Base-by-base conservation (phyloP, 1,140 invertebrate species). In the Nylanderia fulva region DNA sequence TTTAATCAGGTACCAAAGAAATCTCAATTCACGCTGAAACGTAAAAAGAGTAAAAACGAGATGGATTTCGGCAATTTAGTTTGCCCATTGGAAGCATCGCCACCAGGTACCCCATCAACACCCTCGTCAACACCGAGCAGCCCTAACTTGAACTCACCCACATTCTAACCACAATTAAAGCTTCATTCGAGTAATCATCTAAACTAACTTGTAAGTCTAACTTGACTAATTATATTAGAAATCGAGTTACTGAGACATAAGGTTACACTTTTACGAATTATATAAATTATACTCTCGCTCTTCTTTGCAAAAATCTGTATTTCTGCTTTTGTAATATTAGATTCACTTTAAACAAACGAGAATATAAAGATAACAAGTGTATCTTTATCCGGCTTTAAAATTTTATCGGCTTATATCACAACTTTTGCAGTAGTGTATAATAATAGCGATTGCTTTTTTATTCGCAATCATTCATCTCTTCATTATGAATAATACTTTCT, bases 1-100 rank as follows among this genome's bases (percentile, higher is more conserved):
- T n/a, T 77, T 24, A 60, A 56, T 18, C 54, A 98, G 98, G 96
- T 97, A 92, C 96, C 97, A 91, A 98, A 98, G 94, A 98, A 98
- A 94, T 97, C 97, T 63, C 98, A 98, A 93, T 99, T 99, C 94
- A 98, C 98, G 0, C 93, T 99, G 87, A 98, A 98, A 92, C 96
- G 98, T 54, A 98, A 98, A 92, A 98, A 98, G 93, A 97, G 97
- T 87, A 97, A 97, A 93, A 97, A 96, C 71, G 98, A 98, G 88
- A 94, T 97, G 5, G 98, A 98, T 88, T 97, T 97, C 91, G 97
- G 97, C 29, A 98, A 98, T 91, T 96, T 98, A 85, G 97, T 99
- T 60, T 99, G 98, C 91, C 98, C 98, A 13, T 94, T 98, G 93
- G 96, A 96, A 93, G 94, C 95, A 91, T 95, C 96, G 90, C 94